Evolutionary conservation across 2,797 vertebrate genomes (phyloP).

Genomic region (Oreochromis grahami): DNA sequence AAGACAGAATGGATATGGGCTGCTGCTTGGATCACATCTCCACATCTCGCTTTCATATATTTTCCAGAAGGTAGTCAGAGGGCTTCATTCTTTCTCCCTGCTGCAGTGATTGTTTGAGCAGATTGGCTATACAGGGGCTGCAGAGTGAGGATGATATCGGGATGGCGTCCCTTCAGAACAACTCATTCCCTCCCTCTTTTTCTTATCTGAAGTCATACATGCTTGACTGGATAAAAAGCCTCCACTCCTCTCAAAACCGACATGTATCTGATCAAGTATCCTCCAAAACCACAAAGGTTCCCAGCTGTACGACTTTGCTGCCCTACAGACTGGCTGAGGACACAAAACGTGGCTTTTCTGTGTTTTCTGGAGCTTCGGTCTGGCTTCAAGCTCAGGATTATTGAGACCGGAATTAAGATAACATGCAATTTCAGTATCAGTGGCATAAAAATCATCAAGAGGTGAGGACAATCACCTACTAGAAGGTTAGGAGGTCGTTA

Average conservation of each 20-base stretch:
- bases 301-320: background rate
- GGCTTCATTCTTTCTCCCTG: constrained; percentile 3
- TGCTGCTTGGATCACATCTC: constrained; percentile 52
- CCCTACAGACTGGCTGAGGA: background rate
- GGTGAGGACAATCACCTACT: background rate
- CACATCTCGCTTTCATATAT: constrained; percentile 52
- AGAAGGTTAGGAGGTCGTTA: accelerated
- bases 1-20: constrained; percentile 54
- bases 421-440: background rate
- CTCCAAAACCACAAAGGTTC: constrained; percentile 11
- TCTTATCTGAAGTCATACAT: constrained; percentile 40
- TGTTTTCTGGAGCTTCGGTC: background rate
- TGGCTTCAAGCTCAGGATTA: background rate
- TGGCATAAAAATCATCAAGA: background rate
- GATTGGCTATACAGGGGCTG: constrained; percentile 22
- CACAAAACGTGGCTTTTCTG: background rate
- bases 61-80: constrained; percentile 42
- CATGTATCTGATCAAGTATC: constrained; percentile 41
- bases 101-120: constrained; percentile 13
- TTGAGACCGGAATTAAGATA: background rate
- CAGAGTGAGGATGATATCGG: constrained; percentile 1
- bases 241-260: background rate
- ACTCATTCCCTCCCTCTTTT: constrained; percentile 25
- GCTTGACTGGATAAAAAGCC: constrained; percentile 48
- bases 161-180: constrained; percentile 9